These are phyloP conservation scores for Dysmachus trigonus DNA, from an alignment of 2,888 invertebrate genomes.

Conservation along the genomic window DNA sequence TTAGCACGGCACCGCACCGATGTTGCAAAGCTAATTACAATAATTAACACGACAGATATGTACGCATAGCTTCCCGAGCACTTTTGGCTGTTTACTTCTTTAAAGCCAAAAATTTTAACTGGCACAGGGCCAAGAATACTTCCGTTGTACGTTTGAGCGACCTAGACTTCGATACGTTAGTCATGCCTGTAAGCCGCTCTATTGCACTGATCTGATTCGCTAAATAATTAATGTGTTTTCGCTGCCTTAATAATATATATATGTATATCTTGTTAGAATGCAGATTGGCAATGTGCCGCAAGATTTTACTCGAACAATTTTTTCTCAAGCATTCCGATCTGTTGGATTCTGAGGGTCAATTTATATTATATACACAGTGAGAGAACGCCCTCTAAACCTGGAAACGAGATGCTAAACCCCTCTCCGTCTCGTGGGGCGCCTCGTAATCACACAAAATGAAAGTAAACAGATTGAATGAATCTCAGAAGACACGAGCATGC, in stretches of 20 bases:
- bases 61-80: background rate
- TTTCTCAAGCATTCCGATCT: background rate
- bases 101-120: constrained; percentile 12
- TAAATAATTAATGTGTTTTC: background rate
- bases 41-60: background rate
- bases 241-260: background rate
- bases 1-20: background rate
- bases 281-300: background rate
- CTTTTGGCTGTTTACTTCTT: background rate
- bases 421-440: background rate
- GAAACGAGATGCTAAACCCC: background rate
- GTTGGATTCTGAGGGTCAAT: background rate
- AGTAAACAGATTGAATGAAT: constrained; percentile 20
- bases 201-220: background rate
- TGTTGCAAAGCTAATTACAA: background rate
- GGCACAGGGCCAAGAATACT: background rate
- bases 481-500: background rate
- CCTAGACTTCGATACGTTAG: background rate
- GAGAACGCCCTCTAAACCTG: background rate
- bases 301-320: background rate
- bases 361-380: background rate
- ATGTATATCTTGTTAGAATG: background rate
- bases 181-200: background rate
- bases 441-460: background rate
- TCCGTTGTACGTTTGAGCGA: background rate